These are phyloP conservation scores for Botia kubotai DNA, from an alignment of 2,797 vertebrate species.

Conservation along the genomic window DNA sequence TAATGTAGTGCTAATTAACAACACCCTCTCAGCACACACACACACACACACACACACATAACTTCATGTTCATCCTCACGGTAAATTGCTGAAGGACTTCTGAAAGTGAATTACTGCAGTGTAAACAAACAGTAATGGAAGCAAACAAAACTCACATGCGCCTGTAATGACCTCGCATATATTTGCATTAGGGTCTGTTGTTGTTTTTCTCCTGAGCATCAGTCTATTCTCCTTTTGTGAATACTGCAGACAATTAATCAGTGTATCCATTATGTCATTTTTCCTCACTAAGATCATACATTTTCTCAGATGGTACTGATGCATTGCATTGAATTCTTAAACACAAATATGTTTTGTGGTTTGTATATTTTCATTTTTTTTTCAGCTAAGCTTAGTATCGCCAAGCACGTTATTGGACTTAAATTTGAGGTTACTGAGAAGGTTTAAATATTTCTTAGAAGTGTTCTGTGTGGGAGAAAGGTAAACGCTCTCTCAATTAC, in stretches of 20 bases:
- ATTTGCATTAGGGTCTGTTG: conserved; percentile 6
- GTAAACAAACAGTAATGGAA: conserved; percentile 54
- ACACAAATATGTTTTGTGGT: neutral
- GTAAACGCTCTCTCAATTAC: neutral
- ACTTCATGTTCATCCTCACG: conserved; percentile 32
- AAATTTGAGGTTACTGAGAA: too few species aligned
- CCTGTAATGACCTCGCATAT: conserved; percentile 14
- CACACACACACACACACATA: too few species aligned
- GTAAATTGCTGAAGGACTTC: conserved; percentile 72
- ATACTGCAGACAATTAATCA: neutral
- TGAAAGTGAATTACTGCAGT: conserved; percentile 67
- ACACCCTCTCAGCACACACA: conserved; percentile 50
- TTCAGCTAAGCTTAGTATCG: neutral
- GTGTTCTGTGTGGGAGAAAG: neutral
- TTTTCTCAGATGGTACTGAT: neutral
- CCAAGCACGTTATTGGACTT: neutral
- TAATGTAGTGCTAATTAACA: conserved; percentile 77
- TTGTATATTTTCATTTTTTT: neutral
- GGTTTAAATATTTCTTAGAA: neutral
- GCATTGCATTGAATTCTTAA: neutral
- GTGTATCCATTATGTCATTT: neutral
- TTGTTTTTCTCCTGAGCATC: conserved; percentile 10
- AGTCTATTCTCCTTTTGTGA: neutral
- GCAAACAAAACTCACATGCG: conserved; percentile 38
- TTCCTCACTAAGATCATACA: neutral